phyloP scores from a whole-genome alignment of 2,797 vertebrate genomes.

The Antrozous pallidus region DNA sequence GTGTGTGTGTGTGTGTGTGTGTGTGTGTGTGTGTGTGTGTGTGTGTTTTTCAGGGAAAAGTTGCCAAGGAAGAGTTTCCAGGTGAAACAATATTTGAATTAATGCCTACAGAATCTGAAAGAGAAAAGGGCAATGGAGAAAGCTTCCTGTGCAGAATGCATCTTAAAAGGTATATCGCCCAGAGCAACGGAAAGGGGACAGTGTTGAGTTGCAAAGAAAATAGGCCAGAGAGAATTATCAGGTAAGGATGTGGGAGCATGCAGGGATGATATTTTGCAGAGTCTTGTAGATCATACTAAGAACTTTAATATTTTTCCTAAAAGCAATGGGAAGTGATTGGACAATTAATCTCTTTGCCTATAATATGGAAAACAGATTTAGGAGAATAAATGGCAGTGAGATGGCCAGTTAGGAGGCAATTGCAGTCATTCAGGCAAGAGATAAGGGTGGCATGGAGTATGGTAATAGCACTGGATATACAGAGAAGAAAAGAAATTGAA shows the following conservation, averaged over 20 bases:
- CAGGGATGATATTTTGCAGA: neutral
- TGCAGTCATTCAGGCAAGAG: neutral
- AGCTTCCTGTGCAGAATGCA: neutral
- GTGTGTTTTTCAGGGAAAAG: neutral
- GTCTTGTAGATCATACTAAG: neutral
- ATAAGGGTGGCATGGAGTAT: neutral
- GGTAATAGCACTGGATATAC: neutral
- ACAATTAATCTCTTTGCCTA: neutral
- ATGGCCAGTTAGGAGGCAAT: neutral
- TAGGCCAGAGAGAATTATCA: neutral
- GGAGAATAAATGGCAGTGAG: neutral
- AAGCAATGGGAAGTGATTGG: neutral
- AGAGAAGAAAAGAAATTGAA: neutral
- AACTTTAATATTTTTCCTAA: neutral
- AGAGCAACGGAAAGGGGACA: neutral
- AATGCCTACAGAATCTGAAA: neutral
- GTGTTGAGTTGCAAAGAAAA: neutral
- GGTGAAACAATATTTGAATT: neutral
- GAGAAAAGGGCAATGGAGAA: neutral
- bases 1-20: no score
- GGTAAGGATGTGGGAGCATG: neutral
- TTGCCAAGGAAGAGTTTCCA: neutral
- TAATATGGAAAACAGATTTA: neutral
- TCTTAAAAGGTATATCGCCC: neutral
- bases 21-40: neutral